Evolutionary conservation across 2,888 invertebrate genomes (phyloP), one percentile per base, ranked within the genome.

Genomic region (Spisula subtruncata): DNA sequence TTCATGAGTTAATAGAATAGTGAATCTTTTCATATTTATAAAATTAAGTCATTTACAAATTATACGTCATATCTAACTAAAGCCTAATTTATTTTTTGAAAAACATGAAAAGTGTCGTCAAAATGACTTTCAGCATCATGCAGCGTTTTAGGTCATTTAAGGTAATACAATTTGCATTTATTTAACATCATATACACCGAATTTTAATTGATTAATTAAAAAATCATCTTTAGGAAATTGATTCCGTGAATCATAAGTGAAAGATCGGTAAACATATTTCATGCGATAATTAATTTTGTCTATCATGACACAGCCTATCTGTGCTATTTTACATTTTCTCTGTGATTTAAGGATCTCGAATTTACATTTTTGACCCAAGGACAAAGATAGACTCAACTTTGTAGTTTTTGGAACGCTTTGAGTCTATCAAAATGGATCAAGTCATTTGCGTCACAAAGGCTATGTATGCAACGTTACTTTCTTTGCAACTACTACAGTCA

Each of bases 161-260:
- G 60, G 60, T 66, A 66, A 66, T 66, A 66, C 60, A n/a, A 66
- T 66, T 66, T 66, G 25, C 60, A 66, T 66, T 66, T 66, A 66
- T 10, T 25, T 66, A 1, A 66, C 10, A 66, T 25, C n/a, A n/a
- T 66, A 25, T 10, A 66, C 25, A n/a, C n/a, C 60, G 10, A 25
- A 66, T 66, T 25, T 25, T 66, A 66, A 66, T 66, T 66, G 60
- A 66, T 66, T 66, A 66, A 66, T 66, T 25, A 66, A 66, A 66
- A 66, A 25, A 66, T 51, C 51, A 51, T 51, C 16, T 25, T 66
- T 66, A 20, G 60, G 60, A 66, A 66, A 66, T 66, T n/a, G 25
- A 25, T 66, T 66, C 60, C 8, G 25, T 66, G 60, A 66, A 25
- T 66, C 60, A 66, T 66, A 25, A 25, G 25, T 66, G 25, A 66